Evolutionary conservation across 30 jellyfish, hydroid and myxozoan genomes (phyloP).

Genomic region (Aurelia sp.): DNA sequence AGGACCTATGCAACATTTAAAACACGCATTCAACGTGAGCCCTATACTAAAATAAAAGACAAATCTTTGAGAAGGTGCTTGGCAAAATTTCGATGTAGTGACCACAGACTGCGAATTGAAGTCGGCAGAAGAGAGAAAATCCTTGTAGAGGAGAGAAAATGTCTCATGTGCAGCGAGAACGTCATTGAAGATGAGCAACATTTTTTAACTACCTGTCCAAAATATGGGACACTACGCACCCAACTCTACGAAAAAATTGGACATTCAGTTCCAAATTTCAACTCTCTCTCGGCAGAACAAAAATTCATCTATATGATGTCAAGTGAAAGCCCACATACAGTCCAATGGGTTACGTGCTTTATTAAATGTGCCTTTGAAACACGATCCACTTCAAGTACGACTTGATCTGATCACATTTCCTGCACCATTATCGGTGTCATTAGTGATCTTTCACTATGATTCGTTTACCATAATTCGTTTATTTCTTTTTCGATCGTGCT

Average conservation of each 20-base stretch:
- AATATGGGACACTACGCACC: constrained; percentile 9
- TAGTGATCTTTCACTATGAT: too few species aligned
- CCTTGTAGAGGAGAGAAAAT: too few species aligned
- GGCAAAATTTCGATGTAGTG: too few species aligned
- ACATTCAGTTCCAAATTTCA: constrained; percentile 10
- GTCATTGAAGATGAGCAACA: too few species aligned
- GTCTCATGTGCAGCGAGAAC: too few species aligned
- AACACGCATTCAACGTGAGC: background rate
- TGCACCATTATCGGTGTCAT: background rate
- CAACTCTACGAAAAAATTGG: constrained; percentile 3
- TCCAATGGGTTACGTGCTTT: background rate
- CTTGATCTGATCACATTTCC: background rate
- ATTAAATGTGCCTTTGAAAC: background rate
- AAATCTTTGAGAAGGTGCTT: background rate
- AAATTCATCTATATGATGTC: background rate
- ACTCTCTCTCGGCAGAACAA: background rate
- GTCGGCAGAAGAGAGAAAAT: too few species aligned
- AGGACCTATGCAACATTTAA: background rate
- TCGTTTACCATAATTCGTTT: background rate
- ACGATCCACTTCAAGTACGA: background rate
- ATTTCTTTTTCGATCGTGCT: background rate
- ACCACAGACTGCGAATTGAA: too few species aligned
- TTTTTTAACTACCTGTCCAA: too few species aligned
- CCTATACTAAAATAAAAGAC: background rate
- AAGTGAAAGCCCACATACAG: background rate